Evolutionary conservation across 2,113 vertebrate species (phyloP).

Genomic region (Rhinolophus ferrumequinum): DNA sequence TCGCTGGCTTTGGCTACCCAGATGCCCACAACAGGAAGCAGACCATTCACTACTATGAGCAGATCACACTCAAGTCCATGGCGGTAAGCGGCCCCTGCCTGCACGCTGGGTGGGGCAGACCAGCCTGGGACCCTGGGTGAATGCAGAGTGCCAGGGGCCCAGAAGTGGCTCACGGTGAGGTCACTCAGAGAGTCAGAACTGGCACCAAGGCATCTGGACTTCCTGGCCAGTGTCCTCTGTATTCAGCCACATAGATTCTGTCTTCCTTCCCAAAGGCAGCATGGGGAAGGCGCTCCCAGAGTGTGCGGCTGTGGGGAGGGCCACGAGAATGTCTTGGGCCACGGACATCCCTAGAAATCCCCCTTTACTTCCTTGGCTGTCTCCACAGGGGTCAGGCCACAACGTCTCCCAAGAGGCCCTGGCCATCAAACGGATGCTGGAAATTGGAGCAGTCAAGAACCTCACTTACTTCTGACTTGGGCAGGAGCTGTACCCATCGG

Average conservation of each 20-base stretch:
- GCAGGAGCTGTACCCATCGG: not conserved
- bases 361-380: not conserved
- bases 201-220: not conserved
- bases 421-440: conserved; percentile 88
- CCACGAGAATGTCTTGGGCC: not conserved
- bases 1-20: conserved; percentile 96
- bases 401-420: conserved; percentile 86
- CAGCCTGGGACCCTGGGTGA: not conserved
- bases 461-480: conserved; percentile 85
- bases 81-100: conserved; percentile 83
- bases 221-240: not conserved
- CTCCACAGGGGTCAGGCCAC: conserved; percentile 83
- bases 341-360: too few relatives aligned
- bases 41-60: conserved; percentile 95
- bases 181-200: not conserved
- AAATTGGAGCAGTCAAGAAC: conserved; percentile 86
- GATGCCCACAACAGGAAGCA: conserved; percentile 84
- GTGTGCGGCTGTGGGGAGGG: not conserved
- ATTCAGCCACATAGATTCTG: not conserved
- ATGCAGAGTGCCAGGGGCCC: not conserved
- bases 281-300: not conserved
- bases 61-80: conserved; percentile 93
- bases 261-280: not conserved
- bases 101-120: not conserved
- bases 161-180: not conserved